Conservation (phyloP, 2,113 vertebrate genomes). For the Zapornia atra region DNA sequence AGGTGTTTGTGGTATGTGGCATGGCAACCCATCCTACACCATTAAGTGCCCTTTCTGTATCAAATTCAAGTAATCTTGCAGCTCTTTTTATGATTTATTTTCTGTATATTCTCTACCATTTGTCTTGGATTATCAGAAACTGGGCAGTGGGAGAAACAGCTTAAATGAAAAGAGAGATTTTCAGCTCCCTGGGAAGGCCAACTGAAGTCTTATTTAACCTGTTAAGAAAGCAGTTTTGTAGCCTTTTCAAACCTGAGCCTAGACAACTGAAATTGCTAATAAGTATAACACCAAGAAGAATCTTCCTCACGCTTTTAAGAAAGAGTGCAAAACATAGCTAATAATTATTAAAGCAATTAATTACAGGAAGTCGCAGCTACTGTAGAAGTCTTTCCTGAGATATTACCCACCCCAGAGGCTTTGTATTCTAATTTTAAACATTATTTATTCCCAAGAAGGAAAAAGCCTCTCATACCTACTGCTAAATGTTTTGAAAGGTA, state of each 20-base stretch:
- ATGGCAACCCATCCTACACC: not conserved
- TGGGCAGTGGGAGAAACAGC: not conserved
- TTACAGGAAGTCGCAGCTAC: not conserved
- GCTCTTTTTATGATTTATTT: not conserved
- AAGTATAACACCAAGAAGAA: not conserved
- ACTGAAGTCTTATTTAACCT: not conserved
- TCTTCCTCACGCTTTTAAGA: not conserved
- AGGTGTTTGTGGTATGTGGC: not conserved
- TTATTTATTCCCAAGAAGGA: not conserved
- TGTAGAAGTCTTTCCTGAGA: not conserved
- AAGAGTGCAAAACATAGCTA: not conserved
- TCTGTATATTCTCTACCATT: not conserved
- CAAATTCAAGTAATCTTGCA: not conserved
- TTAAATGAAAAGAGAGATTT: not conserved
- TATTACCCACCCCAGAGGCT: not conserved
- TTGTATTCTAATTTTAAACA: not conserved
- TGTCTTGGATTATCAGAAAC: not conserved
- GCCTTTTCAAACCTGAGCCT: not conserved
- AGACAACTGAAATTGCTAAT: not conserved
- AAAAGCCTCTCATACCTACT: not conserved
- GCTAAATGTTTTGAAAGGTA: not conserved
- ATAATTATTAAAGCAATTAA: not conserved
- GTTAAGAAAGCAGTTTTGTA: not conserved
- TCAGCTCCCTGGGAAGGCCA: not conserved
- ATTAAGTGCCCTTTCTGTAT: not conserved